A percentile compares a stretch with the other conserved stretches of the same genome.
These are phyloP conservation scores for Temnothorax longispinosus DNA, from an alignment of 1,140 invertebrate species.

Conservation along the genomic window DNA sequence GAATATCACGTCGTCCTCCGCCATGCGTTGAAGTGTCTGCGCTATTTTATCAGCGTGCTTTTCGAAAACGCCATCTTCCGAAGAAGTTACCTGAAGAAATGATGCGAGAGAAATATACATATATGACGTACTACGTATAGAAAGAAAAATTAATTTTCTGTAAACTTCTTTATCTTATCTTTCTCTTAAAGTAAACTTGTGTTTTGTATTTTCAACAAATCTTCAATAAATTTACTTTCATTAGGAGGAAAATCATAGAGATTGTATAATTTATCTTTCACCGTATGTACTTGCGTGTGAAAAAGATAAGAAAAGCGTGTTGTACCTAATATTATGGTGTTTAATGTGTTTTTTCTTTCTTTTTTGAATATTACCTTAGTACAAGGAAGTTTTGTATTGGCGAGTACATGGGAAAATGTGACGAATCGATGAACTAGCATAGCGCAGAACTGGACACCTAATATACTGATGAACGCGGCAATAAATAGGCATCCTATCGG, in stretches of 20 bases:
- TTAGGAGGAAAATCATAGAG: not conserved
- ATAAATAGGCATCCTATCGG: conserved; percentile 83
- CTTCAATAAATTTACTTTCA: not conserved
- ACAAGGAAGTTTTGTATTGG: conserved; percentile 88
- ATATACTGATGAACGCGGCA: conserved; percentile 78
- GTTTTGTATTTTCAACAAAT: not conserved
- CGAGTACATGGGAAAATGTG: conserved; percentile 94
- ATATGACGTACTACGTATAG: not conserved
- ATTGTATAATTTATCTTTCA: not conserved
- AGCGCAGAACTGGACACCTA: conserved; percentile 92
- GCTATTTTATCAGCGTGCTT: conserved; percentile 88
- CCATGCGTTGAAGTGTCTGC: conserved; percentile 86
- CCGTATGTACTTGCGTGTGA: not conserved
- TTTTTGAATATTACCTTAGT: conserved; percentile 69
- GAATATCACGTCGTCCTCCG: conserved; percentile 77
- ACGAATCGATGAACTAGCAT: conserved; percentile 95
- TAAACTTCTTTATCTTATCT: conserved; percentile 9
- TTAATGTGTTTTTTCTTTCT: not conserved
- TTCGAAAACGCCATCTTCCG: conserved; percentile 86
- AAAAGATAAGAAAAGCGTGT: not conserved
- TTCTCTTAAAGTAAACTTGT: not conserved
- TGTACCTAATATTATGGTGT: not conserved
- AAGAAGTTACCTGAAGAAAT: conserved; percentile 67
- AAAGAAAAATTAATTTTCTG: conserved; percentile 27
- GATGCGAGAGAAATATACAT: not conserved